A percentile compares a stretch with the other conserved stretches of the same genome.
phyloP scores from a whole-genome alignment of 1,140 invertebrate genomes.

The Leucophenga varia region DNA sequence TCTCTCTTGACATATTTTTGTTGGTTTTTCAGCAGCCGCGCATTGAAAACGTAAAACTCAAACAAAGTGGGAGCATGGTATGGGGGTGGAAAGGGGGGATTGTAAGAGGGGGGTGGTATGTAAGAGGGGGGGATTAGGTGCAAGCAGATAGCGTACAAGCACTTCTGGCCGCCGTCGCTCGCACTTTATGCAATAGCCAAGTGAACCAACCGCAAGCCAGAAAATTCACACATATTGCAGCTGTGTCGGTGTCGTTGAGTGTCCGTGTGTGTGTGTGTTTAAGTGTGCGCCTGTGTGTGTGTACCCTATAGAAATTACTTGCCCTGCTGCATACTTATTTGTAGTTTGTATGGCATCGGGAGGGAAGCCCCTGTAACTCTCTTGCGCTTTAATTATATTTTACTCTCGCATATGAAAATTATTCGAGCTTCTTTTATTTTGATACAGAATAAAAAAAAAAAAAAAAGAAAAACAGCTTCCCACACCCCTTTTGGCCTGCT shows the following conservation, averaged over 20 bases:
- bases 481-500: too few relatives aligned
- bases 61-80: too few relatives aligned
- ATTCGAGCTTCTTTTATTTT: constrained; percentile 16
- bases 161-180: constrained; percentile 19
- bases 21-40: constrained; percentile 11
- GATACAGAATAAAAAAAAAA: constrained; percentile 8
- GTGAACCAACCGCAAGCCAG: constrained; percentile 18
- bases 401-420: constrained; percentile 19
- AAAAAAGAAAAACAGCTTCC: too few relatives aligned
- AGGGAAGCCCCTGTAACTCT: constrained; percentile 7
- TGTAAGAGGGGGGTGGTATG: too few relatives aligned
- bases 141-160: constrained; percentile 13
- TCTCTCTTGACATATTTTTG: constrained; percentile 38
- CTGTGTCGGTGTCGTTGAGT: not conserved
- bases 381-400: constrained; percentile 30
- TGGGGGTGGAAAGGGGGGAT: too few relatives aligned
- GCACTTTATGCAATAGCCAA: constrained; percentile 19
- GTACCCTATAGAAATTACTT: constrained; percentile 21
- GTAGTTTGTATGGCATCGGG: constrained; percentile 16
- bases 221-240: constrained; percentile 21
- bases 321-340: constrained; percentile 18
- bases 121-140: not conserved
- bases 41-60: constrained; percentile 28
- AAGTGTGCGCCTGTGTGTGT: not conserved
- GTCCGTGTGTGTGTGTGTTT: not conserved